Evolutionary conservation across 2,888 invertebrate species (phyloP).

Genomic region (Drosophila kuntzei): DNA sequence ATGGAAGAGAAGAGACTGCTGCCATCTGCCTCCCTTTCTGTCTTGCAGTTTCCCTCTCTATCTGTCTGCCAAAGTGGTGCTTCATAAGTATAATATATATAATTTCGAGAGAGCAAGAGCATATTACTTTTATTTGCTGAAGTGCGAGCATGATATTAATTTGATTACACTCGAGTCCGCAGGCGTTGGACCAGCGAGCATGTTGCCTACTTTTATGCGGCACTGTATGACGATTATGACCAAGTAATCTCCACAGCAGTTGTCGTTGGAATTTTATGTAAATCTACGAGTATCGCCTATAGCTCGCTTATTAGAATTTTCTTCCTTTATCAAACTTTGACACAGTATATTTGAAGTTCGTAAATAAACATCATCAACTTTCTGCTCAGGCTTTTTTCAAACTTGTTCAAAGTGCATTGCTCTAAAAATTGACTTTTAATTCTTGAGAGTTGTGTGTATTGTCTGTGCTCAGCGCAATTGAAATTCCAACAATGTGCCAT

Average conservation of each 20-base stretch:
- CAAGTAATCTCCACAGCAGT: constrained; percentile 9
- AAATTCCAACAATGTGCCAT: constrained; percentile 56
- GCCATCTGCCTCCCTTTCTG: constrained; percentile 8
- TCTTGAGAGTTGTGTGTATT: constrained; percentile 27
- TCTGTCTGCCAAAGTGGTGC: constrained; percentile 24
- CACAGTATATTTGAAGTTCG: not conserved
- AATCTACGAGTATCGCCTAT: constrained; percentile 1
- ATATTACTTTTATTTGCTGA: constrained; percentile 53
- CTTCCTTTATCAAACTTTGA: constrained; percentile 2
- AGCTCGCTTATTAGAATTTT: not conserved
- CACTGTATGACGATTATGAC: constrained; percentile 38
- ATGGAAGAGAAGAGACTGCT: constrained; percentile 21
- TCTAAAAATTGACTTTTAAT: constrained; percentile 25
- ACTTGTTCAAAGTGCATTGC: constrained; percentile 16
- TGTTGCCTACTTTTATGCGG: constrained; percentile 58
- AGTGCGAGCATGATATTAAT: constrained; percentile 69
- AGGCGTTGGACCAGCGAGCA: constrained; percentile 6
- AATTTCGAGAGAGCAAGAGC: constrained; percentile 45
- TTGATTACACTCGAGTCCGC: constrained; percentile 63
- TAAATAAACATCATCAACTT: constrained; percentile 8
- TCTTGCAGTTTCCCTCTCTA: not conserved
- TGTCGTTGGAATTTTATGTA: constrained; percentile 7
- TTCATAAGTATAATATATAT: constrained; percentile 54
- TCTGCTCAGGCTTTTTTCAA: constrained; percentile 1
- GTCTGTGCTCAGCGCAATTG: constrained; percentile 42